Evolutionary conservation across 2,797 vertebrate genomes (phyloP).

Genomic region (Microctenopoma lineatum): DNA sequence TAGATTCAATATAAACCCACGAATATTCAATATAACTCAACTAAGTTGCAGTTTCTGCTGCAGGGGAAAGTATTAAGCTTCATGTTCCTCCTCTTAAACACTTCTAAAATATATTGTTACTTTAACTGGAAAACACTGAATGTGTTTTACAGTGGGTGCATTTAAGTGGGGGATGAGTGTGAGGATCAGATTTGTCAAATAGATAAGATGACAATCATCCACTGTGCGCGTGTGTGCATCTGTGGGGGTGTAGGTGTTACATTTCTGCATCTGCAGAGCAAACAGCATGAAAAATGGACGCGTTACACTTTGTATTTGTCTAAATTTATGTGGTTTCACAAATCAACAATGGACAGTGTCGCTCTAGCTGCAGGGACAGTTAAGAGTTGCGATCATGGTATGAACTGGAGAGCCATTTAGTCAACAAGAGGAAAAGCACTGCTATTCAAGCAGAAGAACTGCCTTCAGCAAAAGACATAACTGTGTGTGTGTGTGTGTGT

Average conservation of each 20-base stretch:
- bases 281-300: not conserved
- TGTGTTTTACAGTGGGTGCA: not conserved
- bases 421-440: conserved; percentile 71
- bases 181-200: conserved; percentile 8
- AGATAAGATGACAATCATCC: conserved; percentile 12
- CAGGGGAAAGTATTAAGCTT: conserved; percentile 36
- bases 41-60: conserved; percentile 22
- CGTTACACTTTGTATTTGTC: not conserved
- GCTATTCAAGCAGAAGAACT: conserved; percentile 80
- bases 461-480: conserved; percentile 61
- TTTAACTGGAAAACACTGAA: conserved; percentile 14
- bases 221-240: not conserved
- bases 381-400: conserved; percentile 53
- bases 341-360: conserved; percentile 33
- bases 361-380: conserved; percentile 39
- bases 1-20: conserved; percentile 52
- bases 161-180: conserved; percentile 11
- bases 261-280: not conserved
- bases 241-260: not conserved
- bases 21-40: conserved; percentile 44
- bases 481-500: conserved; percentile 25
- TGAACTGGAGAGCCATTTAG: conserved; percentile 55
- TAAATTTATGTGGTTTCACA: conserved; percentile 7
- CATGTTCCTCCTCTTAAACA: conserved; percentile 25
- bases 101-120: conserved; percentile 1